Base-by-base conservation (phyloP, 2,113 vertebrate species). In the Martes martes region DNA sequence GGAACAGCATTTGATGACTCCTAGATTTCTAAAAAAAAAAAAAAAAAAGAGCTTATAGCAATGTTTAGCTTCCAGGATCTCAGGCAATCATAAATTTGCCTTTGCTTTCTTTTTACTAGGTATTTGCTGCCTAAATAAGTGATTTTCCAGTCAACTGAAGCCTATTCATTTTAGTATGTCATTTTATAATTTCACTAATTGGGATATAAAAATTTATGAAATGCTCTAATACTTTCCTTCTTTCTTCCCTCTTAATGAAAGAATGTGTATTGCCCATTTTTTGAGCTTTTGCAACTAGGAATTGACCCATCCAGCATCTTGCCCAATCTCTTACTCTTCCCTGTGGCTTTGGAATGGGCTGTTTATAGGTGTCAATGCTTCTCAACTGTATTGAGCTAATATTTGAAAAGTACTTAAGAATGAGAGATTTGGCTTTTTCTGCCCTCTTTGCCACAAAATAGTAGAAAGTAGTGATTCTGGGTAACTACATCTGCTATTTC, bases 121-220 rank as follows among this genome's bases (percentile, higher is more conserved):
- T 83, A 91, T 55, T 24, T 71, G 14, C 45, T 82, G 4, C 9
- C 42, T 80, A 92, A 80, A 42, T 65, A 42, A 61, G 31, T 94
- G 45, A 65, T 80, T 88, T 96, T 84, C n/a, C 39, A 87, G 63
- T 42, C 69, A 45, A 83, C 6, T 78, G 13, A 89, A 86, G 36
- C 16, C 39, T 73, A n/a, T 76, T 7, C 24, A 33, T 59, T 92
- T 76, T 79, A 84, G 7, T 10, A 71, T 73, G 81, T 55, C 8
- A 91, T 83, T 90, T 90, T 87, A 67, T 63, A 88, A 78, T 84
- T 93, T 84, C 57, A 63, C 31, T 95, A 79, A 83, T 73, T 86
- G 47, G 33, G 15, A 81, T 93, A 45, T 93, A 87, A 93, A 95
- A 80, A 82, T 21, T 47, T 82, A 91, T 39, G n/a, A 86, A 94